A percentile compares a stretch with the other conserved stretches of the same genome.
These are phyloP conservation scores for Lutjanus argentimaculatus DNA, from an alignment of 2,797 vertebrate genomes.

Conservation along the genomic window DNA sequence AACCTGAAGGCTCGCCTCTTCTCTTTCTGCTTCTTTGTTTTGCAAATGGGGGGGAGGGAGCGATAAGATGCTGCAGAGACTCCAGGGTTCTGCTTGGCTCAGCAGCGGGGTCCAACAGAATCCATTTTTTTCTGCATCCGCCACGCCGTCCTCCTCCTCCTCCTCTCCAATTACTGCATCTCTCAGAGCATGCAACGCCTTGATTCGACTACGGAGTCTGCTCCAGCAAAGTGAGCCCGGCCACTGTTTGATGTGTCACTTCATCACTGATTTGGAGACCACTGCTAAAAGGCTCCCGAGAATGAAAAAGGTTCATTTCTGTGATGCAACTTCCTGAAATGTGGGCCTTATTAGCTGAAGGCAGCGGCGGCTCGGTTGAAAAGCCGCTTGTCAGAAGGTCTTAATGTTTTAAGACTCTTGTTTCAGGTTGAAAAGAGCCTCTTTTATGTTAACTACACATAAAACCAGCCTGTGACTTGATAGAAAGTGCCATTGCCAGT, in stretches of 20 bases:
- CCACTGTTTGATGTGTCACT: constrained; percentile 69
- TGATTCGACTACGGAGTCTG: constrained; percentile 49
- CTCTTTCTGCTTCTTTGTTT: constrained; percentile 79
- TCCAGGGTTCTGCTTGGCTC: constrained; percentile 77
- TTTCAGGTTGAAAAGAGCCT: constrained; percentile 38
- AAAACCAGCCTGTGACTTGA: constrained; percentile 10
- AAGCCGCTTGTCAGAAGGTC: constrained; percentile 19
- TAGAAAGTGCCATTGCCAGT: constrained; percentile 15
- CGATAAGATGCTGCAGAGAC: constrained; percentile 71
- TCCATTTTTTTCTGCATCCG: constrained; percentile 67
- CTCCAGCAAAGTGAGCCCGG: constrained; percentile 34
- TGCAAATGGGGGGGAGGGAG: constrained; percentile 63
- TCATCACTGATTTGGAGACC: constrained; percentile 55
- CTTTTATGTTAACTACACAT: constrained; percentile 25
- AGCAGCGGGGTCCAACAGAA: constrained; percentile 69
- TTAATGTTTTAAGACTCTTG: constrained; percentile 41
- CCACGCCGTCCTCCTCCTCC: constrained; percentile 33
- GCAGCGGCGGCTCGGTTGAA: constrained; percentile 1
- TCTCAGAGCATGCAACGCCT: constrained; percentile 64
- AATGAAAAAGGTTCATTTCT: constrained; percentile 41
- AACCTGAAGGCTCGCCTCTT: constrained; percentile 73
- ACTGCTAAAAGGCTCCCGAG: constrained; percentile 41
- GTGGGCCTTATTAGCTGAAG: constrained; percentile 42
- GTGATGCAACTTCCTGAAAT: constrained; percentile 79
- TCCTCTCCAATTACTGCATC: constrained; percentile 78